These are phyloP conservation scores for Pseudopleuronectes americanus DNA, from an alignment of 2,797 vertebrate genomes.

Conservation along the genomic window DNA sequence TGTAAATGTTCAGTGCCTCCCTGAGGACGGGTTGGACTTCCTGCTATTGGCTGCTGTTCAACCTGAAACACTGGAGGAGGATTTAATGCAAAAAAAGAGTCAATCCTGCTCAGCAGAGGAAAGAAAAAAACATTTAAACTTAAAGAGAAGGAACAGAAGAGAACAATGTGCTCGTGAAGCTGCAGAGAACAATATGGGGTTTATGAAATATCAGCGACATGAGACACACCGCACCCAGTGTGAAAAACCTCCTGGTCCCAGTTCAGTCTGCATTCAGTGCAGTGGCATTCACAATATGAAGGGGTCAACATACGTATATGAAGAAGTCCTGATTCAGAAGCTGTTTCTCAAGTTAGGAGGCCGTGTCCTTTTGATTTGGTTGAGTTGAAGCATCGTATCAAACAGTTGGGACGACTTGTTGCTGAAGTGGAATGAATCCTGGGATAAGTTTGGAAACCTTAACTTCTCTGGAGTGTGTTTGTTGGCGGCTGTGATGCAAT, in stretches of 20 bases:
- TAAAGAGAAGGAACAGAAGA: conserved; percentile 22
- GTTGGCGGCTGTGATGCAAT: too few relatives aligned
- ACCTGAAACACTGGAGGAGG: background rate
- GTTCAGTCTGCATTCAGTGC: background rate
- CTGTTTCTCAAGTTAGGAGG: too few relatives aligned
- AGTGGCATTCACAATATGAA: too few relatives aligned
- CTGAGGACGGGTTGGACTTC: conserved; percentile 8
- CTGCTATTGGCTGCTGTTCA: conserved; percentile 5
- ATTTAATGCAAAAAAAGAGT: conserved; percentile 13
- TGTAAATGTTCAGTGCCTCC: background rate
- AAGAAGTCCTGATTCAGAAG: too few relatives aligned
- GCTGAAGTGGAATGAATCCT: too few relatives aligned
- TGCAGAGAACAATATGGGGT: conserved; percentile 24
- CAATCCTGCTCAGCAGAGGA: background rate
- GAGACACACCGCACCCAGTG: conserved; percentile 42
- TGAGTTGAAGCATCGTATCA: too few relatives aligned
- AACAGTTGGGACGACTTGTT: too few relatives aligned
- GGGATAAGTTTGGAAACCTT: too few relatives aligned
- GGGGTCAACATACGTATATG: too few relatives aligned
- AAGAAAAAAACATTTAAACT: conserved; percentile 27
- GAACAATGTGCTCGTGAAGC: conserved; percentile 40
- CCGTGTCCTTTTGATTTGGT: too few relatives aligned
- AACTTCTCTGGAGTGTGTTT: too few relatives aligned
- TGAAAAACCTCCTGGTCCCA: conserved; percentile 31
- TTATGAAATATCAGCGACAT: conserved; percentile 49